Base-by-base conservation (phyloP, 2,797 vertebrate species). In the Brachyrhaphis roseni region DNA sequence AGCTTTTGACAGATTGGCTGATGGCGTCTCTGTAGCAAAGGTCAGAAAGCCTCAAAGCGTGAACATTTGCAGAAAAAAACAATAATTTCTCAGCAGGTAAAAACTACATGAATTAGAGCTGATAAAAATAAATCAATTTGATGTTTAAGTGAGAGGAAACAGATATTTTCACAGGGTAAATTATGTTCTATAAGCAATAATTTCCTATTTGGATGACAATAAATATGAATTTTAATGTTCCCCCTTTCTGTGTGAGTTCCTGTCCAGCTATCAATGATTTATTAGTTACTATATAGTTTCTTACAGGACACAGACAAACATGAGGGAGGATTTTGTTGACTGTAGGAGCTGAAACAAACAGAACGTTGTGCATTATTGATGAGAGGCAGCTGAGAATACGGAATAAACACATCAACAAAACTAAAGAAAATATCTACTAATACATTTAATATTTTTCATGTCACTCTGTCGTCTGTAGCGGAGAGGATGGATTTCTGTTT, bases 181-280 rank as follows among this genome's bases (percentile, higher is more conserved):
- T 51, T 51, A 51, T 51, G 18, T 51, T 51, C 49, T 51, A 23
- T 8, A 20, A 23, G 7, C 49, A 51, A 23, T 20, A 51, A 23
- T 23, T 20, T 49, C 5, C 18, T 1, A 49, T 49, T 51, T 51
- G 49, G 20, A 7, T 51, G 49, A 51, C 20, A 51, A 10, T 53
- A 53, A 53, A 53, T 26, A 3, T 26, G 2, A 53, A 51, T 51
- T 20, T 26, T 53, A 23, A 53, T 26, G 8, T 26, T 26, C n/a
- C 5, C 0, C 13, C 55, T 59, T n/a, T 59, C 28, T 59, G 28
- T 23, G 68, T 39, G n/a, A 83, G 28, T 39, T 15, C 15, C 3
- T 45, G 5, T 70, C 66, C 73, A 75, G 16, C 34, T 47, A 79
- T 45, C 36, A 20, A 16, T 79, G 31, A 83, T 88, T 82, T 70